phyloP scores from a whole-genome alignment of 2,888 invertebrate genomes.

The Strigamia transsilvanica region DNA sequence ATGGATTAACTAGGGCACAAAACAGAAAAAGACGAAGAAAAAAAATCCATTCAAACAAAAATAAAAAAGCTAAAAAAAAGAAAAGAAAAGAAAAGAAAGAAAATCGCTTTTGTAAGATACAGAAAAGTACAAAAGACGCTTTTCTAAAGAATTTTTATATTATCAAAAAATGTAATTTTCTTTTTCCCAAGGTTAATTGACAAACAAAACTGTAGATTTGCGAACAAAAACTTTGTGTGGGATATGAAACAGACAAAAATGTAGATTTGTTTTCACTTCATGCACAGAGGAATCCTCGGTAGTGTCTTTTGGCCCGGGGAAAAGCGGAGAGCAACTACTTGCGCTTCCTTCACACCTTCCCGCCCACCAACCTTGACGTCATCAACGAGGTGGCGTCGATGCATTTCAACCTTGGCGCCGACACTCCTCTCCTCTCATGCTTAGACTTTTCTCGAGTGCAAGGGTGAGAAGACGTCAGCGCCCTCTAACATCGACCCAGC shows the following conservation, averaged over 20 bases:
- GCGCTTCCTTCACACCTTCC: conserved; percentile 28
- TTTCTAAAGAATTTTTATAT: not conserved
- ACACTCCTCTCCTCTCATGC: conserved; percentile 31
- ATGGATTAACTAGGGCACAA: not conserved
- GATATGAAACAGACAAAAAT: not conserved
- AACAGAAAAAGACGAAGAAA: not conserved
- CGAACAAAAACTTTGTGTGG: not conserved
- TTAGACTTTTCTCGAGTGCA: conserved; percentile 22
- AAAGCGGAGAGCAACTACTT: conserved; percentile 26
- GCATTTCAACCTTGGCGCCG: conserved; percentile 37
- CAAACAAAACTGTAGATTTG: not conserved
- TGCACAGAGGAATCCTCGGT: conserved; percentile 1
- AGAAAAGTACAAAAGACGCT: not conserved
- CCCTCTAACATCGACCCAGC: conserved; percentile 37
- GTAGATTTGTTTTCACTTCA: conserved; percentile 24
- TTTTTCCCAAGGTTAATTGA: conserved; percentile 10
- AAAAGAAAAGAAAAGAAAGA: not conserved
- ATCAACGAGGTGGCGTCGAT: conserved; percentile 25
- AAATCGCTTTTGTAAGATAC: not conserved
- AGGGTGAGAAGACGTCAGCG: conserved; percentile 37
- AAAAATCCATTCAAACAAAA: not conserved
- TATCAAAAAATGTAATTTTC: not conserved
- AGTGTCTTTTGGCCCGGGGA: conserved; percentile 29
- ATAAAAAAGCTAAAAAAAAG: not conserved
- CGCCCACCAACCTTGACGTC: conserved; percentile 40